A percentile compares a stretch with the other conserved stretches of the same genome.
Evolutionary conservation across 2,113 vertebrate species (phyloP).

Genomic region (Aleadryas rufinucha): DNA sequence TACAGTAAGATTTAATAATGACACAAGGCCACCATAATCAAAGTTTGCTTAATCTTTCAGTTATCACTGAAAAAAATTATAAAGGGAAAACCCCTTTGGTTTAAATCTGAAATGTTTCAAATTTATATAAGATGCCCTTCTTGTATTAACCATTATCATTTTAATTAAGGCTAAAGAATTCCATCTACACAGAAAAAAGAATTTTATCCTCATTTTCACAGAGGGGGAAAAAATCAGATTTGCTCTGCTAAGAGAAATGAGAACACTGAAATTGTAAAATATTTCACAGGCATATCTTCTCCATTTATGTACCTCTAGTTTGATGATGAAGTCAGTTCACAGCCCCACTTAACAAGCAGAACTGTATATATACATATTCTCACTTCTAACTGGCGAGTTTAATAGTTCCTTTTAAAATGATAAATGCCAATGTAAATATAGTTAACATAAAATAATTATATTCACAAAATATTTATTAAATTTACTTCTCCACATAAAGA

Average conservation of each 20-base stretch:
- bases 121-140: background rate
- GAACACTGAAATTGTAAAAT: background rate
- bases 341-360: background rate
- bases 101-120: background rate
- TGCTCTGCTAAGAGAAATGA: background rate
- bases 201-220: background rate
- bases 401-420: background rate
- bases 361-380: background rate
- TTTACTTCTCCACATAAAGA: background rate
- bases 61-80: background rate
- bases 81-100: fast-evolving
- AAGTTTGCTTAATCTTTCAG: background rate
- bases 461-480: constrained; percentile 23
- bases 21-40: background rate
- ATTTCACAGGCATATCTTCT: background rate
- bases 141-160: background rate
- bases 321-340: background rate
- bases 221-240: fast-evolving
- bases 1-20: background rate
- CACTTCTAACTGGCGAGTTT: background rate
- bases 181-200: fast-evolving
- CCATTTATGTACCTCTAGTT: background rate
- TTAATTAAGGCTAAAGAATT: background rate
- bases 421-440: background rate
- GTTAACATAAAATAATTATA: constrained; percentile 13